Evolutionary conservation across 2,888 invertebrate genomes (phyloP).

Genomic region (Mythimna ferrago): DNA sequence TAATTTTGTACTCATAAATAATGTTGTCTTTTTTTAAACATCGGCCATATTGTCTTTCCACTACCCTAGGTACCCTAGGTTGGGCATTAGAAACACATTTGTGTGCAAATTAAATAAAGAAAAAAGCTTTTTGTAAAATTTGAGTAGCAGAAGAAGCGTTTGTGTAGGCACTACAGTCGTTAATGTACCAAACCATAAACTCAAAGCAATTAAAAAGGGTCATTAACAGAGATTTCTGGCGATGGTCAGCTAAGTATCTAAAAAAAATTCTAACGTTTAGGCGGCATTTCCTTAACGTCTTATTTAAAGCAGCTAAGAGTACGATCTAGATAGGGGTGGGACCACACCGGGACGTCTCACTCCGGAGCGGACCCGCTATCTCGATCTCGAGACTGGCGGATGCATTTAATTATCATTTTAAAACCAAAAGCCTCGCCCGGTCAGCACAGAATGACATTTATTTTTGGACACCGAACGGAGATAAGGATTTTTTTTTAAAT

Average conservation of each 20-base stretch:
- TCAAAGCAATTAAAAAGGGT: slow-evolving; percentile 56
- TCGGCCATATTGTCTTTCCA: too few species aligned
- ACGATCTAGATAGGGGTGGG: slow-evolving; percentile 83
- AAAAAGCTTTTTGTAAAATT: neutral
- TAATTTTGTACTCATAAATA: too few species aligned
- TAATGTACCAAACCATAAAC: slow-evolving; percentile 30
- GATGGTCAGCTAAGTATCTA: slow-evolving; percentile 61
- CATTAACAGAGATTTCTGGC: slow-evolving; percentile 53
- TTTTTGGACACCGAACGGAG: slow-evolving; percentile 64
- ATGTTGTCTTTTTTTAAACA: too few species aligned
- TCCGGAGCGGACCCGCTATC: slow-evolving; percentile 81
- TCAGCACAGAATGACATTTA: slow-evolving; percentile 70
- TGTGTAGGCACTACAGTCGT: slow-evolving; percentile 6
- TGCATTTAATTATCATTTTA: slow-evolving; percentile 78
- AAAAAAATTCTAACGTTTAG: slow-evolving; percentile 63
- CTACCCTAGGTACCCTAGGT: too few species aligned
- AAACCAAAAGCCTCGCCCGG: slow-evolving; percentile 71
- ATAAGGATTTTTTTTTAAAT: slow-evolving; percentile 42
- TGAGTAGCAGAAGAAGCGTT: neutral
- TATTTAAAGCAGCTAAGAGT: slow-evolving; percentile 67
- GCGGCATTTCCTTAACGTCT: slow-evolving; percentile 66
- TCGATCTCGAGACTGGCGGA: slow-evolving; percentile 77
- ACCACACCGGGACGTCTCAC: slow-evolving; percentile 87
- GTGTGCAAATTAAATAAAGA: neutral
- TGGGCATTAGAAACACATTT: too few species aligned